Evolutionary conservation across 2,113 vertebrate species (phyloP).

Genomic region (Menidia beryllina): DNA sequence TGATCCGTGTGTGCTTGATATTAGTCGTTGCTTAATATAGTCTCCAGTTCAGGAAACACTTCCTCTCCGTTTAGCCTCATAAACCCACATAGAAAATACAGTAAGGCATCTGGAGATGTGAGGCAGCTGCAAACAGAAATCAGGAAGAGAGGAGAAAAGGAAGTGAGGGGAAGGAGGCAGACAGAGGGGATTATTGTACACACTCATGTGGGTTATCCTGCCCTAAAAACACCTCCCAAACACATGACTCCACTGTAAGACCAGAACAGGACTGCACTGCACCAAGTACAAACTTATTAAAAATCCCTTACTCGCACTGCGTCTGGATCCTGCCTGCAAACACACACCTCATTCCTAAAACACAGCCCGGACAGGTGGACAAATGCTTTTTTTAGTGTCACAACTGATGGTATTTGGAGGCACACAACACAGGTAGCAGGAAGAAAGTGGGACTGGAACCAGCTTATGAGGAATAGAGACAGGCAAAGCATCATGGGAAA

Average conservation of each 20-base stretch:
- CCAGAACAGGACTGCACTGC: constrained; percentile 58
- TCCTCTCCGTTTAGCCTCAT: constrained; percentile 28
- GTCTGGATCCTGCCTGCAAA: constrained; percentile 14
- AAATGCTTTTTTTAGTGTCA: background rate
- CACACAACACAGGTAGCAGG: background rate
- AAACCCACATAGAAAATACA: constrained; percentile 37
- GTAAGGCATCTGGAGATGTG: constrained; percentile 42
- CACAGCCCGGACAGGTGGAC: constrained; percentile 25
- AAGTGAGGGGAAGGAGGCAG: constrained; percentile 67
- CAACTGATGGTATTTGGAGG: constrained; percentile 1
- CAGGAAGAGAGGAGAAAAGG: constrained; percentile 64
- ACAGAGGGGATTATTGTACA: constrained; percentile 80
- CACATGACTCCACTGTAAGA: constrained; percentile 75
- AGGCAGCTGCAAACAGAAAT: constrained; percentile 66
- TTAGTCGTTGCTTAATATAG: background rate
- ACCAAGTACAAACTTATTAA: constrained; percentile 43
- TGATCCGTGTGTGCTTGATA: constrained; percentile 13
- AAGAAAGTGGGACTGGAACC: background rate
- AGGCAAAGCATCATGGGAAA: too few species aligned
- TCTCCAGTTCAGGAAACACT: constrained; percentile 46
- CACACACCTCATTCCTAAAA: background rate
- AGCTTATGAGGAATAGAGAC: background rate
- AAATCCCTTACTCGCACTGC: constrained; percentile 20
- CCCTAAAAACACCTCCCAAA: constrained; percentile 73
- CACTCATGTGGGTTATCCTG: constrained; percentile 68